A percentile compares a stretch with the other conserved stretches of the same genome.
phyloP scores from a whole-genome alignment of 2,797 vertebrate species.

The Hippocampus kuda region DNA sequence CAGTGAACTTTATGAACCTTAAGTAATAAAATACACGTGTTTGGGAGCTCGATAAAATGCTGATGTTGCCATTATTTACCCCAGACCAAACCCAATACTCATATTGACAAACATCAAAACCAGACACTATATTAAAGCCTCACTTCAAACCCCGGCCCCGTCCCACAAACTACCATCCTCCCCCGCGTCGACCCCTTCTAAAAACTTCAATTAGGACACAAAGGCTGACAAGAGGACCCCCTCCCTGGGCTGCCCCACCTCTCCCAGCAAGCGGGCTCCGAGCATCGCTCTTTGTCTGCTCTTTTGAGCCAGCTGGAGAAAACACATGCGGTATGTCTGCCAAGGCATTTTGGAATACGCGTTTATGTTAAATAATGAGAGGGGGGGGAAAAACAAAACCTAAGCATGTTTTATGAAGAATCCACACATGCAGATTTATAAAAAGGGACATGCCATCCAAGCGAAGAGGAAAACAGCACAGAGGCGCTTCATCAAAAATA shows the following conservation, averaged over 20 bases:
- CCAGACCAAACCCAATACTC: not conserved
- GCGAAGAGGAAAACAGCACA: not conserved
- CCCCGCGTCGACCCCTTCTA: slow-evolving; percentile 17
- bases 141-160: slow-evolving; percentile 20
- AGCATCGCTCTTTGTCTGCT: slow-evolving; percentile 54
- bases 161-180: slow-evolving; percentile 12
- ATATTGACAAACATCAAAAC: not conserved
- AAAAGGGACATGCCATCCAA: slow-evolving; percentile 4
- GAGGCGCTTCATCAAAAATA: slow-evolving; percentile 55
- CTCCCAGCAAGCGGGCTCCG: slow-evolving; percentile 32
- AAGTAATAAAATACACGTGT: not conserved
- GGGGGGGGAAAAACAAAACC: not conserved
- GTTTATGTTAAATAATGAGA: slow-evolving; percentile 28
- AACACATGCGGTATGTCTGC: not conserved
- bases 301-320: slow-evolving; percentile 51
- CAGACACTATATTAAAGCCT: slow-evolving; percentile 35
- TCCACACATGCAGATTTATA: slow-evolving; percentile 3
- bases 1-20: not conserved
- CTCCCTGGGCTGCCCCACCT: slow-evolving; percentile 6
- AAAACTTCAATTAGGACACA: slow-evolving; percentile 72
- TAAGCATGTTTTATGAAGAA: not conserved
- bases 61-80: not conserved
- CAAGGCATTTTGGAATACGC: slow-evolving; percentile 36
- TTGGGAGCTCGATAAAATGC: not conserved
- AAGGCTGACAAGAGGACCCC: slow-evolving; percentile 56